A percentile compares a stretch with the other conserved stretches of the same genome.
These are phyloP conservation scores for Eristalinus aeneus DNA, from an alignment of 2,888 invertebrate genomes.

Conservation along the genomic window DNA sequence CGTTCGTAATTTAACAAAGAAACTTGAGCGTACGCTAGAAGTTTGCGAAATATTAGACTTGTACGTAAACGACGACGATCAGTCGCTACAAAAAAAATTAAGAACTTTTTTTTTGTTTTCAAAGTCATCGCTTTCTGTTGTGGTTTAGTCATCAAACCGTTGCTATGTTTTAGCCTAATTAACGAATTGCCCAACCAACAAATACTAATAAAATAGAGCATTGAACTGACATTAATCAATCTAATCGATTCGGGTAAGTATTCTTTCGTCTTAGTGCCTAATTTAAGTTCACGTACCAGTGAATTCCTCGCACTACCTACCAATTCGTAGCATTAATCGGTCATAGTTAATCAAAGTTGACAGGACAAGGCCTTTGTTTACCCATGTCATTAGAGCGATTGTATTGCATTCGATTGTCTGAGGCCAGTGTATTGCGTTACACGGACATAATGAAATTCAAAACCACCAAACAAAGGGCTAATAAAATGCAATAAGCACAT, in stretches of 20 bases:
- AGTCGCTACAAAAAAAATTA: too few relatives aligned
- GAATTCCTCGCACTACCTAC: background rate
- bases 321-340: slow-evolving; percentile 15
- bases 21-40: too few relatives aligned
- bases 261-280: background rate
- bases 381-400: slow-evolving; percentile 4
- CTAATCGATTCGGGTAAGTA: background rate
- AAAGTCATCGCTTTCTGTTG: too few relatives aligned
- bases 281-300: background rate
- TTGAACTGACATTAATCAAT: background rate
- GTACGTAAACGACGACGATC: too few relatives aligned
- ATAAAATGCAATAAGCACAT: slow-evolving; percentile 32
- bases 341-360: slow-evolving; percentile 49
- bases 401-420: slow-evolving; percentile 27
- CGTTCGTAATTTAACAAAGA: too few relatives aligned
- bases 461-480: slow-evolving; percentile 24
- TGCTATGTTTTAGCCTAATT: too few relatives aligned
- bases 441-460: slow-evolving; percentile 47
- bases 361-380: slow-evolving; percentile 2
- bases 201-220: too few relatives aligned
- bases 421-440: slow-evolving; percentile 25
- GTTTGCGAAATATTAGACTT: too few relatives aligned
- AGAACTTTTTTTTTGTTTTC: too few relatives aligned
- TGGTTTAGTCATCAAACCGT: too few relatives aligned
- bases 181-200: too few relatives aligned